phyloP scores from a whole-genome alignment of 2,888 invertebrate species.

The Plebejus anna region DNA sequence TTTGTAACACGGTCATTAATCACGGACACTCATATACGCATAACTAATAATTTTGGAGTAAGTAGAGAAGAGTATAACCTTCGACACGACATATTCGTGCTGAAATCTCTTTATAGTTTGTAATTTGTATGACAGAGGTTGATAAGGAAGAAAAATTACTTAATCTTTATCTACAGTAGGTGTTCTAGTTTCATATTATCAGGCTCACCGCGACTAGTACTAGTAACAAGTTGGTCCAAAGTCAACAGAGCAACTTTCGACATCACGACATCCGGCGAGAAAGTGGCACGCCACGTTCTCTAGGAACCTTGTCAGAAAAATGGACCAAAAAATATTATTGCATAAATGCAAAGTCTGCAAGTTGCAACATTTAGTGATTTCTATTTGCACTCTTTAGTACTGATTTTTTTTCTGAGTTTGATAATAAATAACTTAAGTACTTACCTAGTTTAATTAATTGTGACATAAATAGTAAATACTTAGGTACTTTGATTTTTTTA shows the following conservation, averaged over 20 bases:
- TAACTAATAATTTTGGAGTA: too few relatives aligned
- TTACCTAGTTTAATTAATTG: too few relatives aligned
- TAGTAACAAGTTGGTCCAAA: neutral
- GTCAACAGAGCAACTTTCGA: constrained; percentile 41
- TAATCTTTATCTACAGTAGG: neutral
- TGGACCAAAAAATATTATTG: neutral
- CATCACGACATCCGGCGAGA: constrained; percentile 47
- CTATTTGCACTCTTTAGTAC: neutral
- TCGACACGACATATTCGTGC: too few relatives aligned
- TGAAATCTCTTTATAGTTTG: too few relatives aligned
- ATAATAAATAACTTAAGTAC: too few relatives aligned
- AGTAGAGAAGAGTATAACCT: too few relatives aligned
- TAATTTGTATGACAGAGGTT: neutral
- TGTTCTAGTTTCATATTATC: neutral
- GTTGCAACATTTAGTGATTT: neutral
- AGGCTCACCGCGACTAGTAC: neutral
- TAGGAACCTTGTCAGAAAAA: constrained; percentile 32
- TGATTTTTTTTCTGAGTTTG: too few relatives aligned
- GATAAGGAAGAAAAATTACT: neutral
- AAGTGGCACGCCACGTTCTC: constrained; percentile 44
- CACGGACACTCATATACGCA: too few relatives aligned
- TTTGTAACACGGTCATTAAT: too few relatives aligned
- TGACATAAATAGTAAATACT: too few relatives aligned
- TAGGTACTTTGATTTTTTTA: too few relatives aligned
- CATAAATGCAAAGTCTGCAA: neutral